A percentile compares a stretch with the other conserved stretches of the same genome.
Conservation (phyloP, 2,888 invertebrate genomes). For the Caenorhabditis zanzibari region DNA sequence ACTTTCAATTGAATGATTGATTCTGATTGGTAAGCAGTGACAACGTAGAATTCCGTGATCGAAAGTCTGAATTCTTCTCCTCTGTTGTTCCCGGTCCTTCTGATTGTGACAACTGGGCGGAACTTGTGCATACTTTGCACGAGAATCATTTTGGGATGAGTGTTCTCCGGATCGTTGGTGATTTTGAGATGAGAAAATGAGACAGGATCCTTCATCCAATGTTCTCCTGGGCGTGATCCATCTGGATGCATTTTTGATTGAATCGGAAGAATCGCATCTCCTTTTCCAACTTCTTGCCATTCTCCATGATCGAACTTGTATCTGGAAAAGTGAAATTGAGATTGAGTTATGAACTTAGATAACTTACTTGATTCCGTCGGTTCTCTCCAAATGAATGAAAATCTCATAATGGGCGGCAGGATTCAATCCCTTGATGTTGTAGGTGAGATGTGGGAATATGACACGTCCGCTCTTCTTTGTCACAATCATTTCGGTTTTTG, state of each 20-base stretch:
- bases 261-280: slow-evolving; percentile 14
- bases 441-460: slow-evolving; percentile 49
- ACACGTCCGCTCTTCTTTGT: slow-evolving; percentile 47
- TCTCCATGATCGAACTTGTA: slow-evolving; percentile 48
- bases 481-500: slow-evolving; percentile 58
- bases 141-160: slow-evolving; percentile 14
- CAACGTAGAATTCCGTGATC: slow-evolving; percentile 45
- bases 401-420: slow-evolving; percentile 18
- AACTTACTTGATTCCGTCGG: slow-evolving; percentile 54
- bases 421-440: slow-evolving; percentile 31
- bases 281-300: slow-evolving; percentile 43
- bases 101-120: slow-evolving; percentile 46
- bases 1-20: slow-evolving; percentile 46
- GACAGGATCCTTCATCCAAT: slow-evolving; percentile 45
- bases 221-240: slow-evolving; percentile 35
- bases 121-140: slow-evolving; percentile 61
- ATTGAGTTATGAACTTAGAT: neutral
- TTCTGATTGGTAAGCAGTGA: slow-evolving; percentile 53
- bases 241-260: slow-evolving; percentile 32
- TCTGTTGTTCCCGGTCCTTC: neutral
- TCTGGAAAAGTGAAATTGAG: slow-evolving; percentile 18
- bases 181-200: slow-evolving; percentile 49
- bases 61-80: slow-evolving; percentile 36
- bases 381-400: slow-evolving; percentile 36
- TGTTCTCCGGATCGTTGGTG: slow-evolving; percentile 43